Conservation (phyloP, 2,888 invertebrate species). For the Phaonia tiefii region DNA sequence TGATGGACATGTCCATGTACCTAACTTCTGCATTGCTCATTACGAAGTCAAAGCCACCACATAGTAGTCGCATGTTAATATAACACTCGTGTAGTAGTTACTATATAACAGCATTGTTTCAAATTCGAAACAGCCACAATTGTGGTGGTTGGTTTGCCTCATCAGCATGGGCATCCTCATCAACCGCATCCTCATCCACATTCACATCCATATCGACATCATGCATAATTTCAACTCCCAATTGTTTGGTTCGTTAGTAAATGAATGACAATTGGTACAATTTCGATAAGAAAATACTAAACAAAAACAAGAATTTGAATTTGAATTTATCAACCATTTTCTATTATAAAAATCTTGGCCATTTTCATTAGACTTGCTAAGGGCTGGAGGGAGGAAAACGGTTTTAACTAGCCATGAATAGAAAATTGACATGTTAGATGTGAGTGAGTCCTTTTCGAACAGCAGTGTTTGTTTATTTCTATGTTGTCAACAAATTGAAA, state of each 20-base stretch:
- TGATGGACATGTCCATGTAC: conserved; percentile 22
- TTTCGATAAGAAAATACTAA: conserved; percentile 20
- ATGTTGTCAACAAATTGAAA: conserved; percentile 3
- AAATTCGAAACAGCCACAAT: too few species aligned
- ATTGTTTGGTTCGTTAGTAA: conserved; percentile 65
- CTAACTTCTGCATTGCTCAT: too few species aligned
- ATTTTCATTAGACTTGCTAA: conserved; percentile 9
- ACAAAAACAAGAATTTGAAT: conserved; percentile 31
- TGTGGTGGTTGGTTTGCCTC: conserved; percentile 5
- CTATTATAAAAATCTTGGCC: conserved; percentile 14
- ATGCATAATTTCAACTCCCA: conserved; percentile 47
- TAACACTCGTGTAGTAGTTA: too few species aligned
- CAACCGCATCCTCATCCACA: neutral
- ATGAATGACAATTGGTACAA: conserved; percentile 31
- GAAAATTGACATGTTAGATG: conserved; percentile 54
- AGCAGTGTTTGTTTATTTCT: neutral
- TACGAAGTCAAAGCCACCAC: too few species aligned
- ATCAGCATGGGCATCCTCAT: neutral
- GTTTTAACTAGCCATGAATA: conserved; percentile 42
- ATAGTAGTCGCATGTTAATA: too few species aligned
- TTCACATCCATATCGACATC: conserved; percentile 27
- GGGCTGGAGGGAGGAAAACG: conserved; percentile 24
- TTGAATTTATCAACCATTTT: conserved; percentile 38
- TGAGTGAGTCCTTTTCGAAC: neutral
- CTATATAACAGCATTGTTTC: too few species aligned